Evolutionary conservation across 2,888 invertebrate species (phyloP).

Genomic region (Coleophora flavipennella): DNA sequence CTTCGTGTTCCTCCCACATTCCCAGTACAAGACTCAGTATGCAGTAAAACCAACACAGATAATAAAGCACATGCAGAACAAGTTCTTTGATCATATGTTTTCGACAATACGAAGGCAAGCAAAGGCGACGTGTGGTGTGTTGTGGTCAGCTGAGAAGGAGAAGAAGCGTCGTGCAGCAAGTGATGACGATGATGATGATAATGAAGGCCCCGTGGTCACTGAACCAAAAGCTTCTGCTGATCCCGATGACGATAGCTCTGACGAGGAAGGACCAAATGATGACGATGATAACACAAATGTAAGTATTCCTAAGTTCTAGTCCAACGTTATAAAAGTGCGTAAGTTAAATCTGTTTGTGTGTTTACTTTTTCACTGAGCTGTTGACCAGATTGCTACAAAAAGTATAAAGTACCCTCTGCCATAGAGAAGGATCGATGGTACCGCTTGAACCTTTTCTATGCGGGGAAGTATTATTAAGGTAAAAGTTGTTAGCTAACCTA

Average conservation of each 20-base stretch:
- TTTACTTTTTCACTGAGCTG: background rate
- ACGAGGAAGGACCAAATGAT: constrained; percentile 76
- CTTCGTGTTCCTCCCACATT: constrained; percentile 82
- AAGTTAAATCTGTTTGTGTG: background rate
- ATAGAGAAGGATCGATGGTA: too few species aligned
- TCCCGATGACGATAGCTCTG: constrained; percentile 72
- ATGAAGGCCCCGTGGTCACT: constrained; percentile 10
- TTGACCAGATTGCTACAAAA: too few species aligned
- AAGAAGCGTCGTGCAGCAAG: constrained; percentile 33
- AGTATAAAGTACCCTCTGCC: too few species aligned
- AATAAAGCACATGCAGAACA: constrained; percentile 81
- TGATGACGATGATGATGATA: constrained; percentile 47
- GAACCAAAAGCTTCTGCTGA: constrained; percentile 26
- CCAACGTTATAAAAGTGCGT: background rate
- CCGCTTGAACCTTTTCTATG: too few species aligned
- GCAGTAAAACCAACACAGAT: constrained; percentile 79
- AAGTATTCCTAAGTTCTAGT: constrained; percentile 20
- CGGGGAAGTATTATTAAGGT: too few species aligned
- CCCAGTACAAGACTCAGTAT: constrained; percentile 82
- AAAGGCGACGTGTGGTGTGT: constrained; percentile 62
- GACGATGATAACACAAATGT: constrained; percentile 68
- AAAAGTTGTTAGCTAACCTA: too few species aligned
- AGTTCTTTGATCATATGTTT: constrained; percentile 80
- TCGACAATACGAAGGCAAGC: constrained; percentile 72
- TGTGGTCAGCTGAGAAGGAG: constrained; percentile 65